Conservation (phyloP, 2,888 invertebrate species). For the Zygogramma bicolorata region DNA sequence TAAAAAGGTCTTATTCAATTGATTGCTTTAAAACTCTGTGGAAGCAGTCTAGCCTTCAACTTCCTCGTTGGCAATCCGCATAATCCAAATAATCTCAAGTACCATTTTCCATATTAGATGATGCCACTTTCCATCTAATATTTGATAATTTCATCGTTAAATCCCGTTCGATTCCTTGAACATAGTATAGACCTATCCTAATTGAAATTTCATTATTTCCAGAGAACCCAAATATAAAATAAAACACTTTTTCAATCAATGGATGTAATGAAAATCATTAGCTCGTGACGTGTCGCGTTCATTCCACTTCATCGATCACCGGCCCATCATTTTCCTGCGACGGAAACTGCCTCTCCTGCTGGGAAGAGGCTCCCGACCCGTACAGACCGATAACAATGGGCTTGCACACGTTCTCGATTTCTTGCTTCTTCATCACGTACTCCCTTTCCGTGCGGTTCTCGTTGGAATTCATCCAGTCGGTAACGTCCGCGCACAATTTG, state of each 20-base stretch:
- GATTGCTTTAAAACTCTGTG: too few species aligned
- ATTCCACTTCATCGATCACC: conserved; percentile 59
- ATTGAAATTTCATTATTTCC: too few species aligned
- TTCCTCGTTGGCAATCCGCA: too few species aligned
- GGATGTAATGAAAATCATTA: background rate
- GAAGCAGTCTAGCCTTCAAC: too few species aligned
- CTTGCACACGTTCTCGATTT: conserved; percentile 71
- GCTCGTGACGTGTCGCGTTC: background rate
- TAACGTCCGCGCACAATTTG: conserved; percentile 70
- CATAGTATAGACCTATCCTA: too few species aligned
- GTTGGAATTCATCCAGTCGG: conserved; percentile 76
- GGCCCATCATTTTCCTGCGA: conserved; percentile 49
- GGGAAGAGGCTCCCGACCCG: conserved; percentile 34
- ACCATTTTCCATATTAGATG: too few species aligned
- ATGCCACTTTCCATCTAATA: too few species aligned
- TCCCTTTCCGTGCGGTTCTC: conserved; percentile 73
- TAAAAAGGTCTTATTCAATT: too few species aligned
- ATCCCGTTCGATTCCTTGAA: too few species aligned
- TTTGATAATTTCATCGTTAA: too few species aligned
- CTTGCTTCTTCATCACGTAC: conserved; percentile 72
- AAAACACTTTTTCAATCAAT: background rate
- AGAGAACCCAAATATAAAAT: background rate
- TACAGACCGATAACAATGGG: conserved; percentile 68
- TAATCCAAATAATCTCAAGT: too few species aligned
- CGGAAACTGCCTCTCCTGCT: conserved; percentile 52